Evolutionary conservation across 1,140 invertebrate species (phyloP).

Genomic region (Euschistus heros): DNA sequence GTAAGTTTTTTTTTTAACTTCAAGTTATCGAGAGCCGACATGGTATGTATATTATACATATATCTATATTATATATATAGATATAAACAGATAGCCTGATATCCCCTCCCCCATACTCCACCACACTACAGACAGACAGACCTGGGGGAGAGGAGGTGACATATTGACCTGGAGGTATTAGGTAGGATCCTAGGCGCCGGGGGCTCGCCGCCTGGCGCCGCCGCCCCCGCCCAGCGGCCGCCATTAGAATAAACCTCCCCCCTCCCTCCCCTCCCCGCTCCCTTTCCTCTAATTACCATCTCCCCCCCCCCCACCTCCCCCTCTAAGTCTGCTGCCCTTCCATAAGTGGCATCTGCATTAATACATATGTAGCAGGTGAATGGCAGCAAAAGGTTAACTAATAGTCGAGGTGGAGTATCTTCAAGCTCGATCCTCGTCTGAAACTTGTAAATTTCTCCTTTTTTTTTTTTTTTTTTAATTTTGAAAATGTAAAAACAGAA

Average conservation of each 20-base stretch:
- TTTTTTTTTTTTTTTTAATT: no score
- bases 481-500: no score
- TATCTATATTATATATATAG: neutral
- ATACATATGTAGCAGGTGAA: no score
- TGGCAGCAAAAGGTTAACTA: no score
- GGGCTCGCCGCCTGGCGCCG: neutral
- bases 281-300: constrained; percentile 6
- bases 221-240: constrained; percentile 1
- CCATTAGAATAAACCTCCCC: neutral
- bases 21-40: no score
- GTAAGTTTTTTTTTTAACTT: no score
- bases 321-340: neutral
- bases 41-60: no score
- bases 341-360: no score
- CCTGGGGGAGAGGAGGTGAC: neutral
- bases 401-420: no score
- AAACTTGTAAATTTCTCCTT: no score
- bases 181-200: constrained; percentile 6
- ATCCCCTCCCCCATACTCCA: neutral
- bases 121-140: neutral
- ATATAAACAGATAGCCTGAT: neutral
- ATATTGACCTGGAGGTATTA: constrained; percentile 5
- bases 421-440: no score
- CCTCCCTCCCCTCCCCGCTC: neutral
- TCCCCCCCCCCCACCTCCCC: neutral